Evolutionary conservation across 1,140 invertebrate species (phyloP).

Genomic region (Apis dorsata): DNA sequence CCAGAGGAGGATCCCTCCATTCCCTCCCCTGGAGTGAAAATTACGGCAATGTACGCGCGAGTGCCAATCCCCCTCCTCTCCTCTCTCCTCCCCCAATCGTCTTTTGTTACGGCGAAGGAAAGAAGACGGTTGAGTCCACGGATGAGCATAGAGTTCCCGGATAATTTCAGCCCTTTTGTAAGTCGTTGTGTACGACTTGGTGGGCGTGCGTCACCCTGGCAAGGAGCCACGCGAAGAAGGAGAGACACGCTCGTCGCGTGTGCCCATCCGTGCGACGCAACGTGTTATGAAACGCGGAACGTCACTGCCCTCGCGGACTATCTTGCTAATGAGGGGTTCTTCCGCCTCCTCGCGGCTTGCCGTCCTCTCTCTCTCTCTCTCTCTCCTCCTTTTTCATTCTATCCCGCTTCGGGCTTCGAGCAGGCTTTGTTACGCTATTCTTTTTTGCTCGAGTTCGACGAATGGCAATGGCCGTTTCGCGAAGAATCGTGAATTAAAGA

Average conservation of each 20-base stretch:
- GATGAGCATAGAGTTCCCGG: conserved; percentile 61
- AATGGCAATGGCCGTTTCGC: no score
- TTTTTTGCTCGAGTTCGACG: no score
- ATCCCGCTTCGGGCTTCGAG: not conserved
- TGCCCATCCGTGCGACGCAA: conserved; percentile 51
- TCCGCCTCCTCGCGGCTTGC: conserved; percentile 9
- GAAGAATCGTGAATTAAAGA: no score
- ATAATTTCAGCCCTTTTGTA: conserved; percentile 64
- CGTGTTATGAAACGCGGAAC: conserved; percentile 63
- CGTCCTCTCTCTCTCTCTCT: not conserved
- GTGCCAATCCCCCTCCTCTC: conserved; percentile 23
- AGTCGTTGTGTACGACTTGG: conserved; percentile 38
- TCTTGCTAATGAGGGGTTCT: conserved; percentile 62
- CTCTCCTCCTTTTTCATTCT: no score
- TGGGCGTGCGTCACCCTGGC: conserved; percentile 58
- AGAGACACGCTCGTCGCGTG: conserved; percentile 43
- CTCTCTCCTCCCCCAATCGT: not conserved
- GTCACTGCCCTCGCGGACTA: conserved; percentile 59
- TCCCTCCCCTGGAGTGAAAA: conserved; percentile 48
- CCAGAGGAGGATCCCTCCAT: not conserved
- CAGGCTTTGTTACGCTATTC: no score
- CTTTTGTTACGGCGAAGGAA: conserved; percentile 32
- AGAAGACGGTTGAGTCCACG: conserved; percentile 55
- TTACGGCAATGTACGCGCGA: conserved; percentile 60
- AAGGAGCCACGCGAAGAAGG: conserved; percentile 42